Evolutionary conservation across 1,140 invertebrate species (phyloP).

Genomic region (Diorhabda elongata): DNA sequence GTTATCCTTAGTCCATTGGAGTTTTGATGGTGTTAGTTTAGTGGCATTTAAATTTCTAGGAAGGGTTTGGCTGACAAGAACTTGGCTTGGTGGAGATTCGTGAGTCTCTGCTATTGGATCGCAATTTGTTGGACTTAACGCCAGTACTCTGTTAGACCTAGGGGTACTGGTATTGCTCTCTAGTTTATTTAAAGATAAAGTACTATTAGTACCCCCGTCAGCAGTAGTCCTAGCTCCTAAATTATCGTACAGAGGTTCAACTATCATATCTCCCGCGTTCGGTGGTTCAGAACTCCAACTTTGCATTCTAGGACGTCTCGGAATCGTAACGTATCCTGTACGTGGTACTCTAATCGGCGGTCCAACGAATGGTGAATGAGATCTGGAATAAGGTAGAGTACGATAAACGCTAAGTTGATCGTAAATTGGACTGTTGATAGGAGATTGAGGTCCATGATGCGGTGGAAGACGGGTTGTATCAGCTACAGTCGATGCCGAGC

Average conservation of each 20-base stretch:
- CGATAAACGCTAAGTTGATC: slow-evolving; percentile 56
- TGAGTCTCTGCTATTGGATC: slow-evolving; percentile 62
- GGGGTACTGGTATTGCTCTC: slow-evolving; percentile 43
- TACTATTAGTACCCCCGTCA: slow-evolving; percentile 67
- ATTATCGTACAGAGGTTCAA: slow-evolving; percentile 80
- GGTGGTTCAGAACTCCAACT: slow-evolving; percentile 63
- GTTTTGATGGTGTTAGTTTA: slow-evolving; percentile 32
- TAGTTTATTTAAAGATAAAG: slow-evolving; percentile 68
- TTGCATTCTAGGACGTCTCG: slow-evolving; percentile 73
- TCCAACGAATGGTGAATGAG: slow-evolving; percentile 63
- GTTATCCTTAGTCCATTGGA: slow-evolving; percentile 34
- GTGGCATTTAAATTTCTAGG: slow-evolving; percentile 47
- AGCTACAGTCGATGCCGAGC: slow-evolving; percentile 71
- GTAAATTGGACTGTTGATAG: slow-evolving; percentile 55
- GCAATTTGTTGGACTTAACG: slow-evolving; percentile 50
- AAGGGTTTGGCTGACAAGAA: slow-evolving; percentile 45
- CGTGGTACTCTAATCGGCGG: slow-evolving; percentile 57
- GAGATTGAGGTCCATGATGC: slow-evolving; percentile 52
- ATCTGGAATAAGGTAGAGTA: slow-evolving; percentile 67
- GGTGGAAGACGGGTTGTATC: slow-evolving; percentile 56
- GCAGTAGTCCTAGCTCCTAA: slow-evolving; percentile 78
- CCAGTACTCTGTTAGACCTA: slow-evolving; percentile 45
- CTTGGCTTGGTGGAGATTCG: slow-evolving; percentile 49
- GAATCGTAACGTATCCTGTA: slow-evolving; percentile 75
- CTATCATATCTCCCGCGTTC: slow-evolving; percentile 41